These are phyloP conservation scores for Gymnocephalus cernua DNA, from an alignment of 2,113 vertebrate species.

Conservation along the genomic window DNA sequence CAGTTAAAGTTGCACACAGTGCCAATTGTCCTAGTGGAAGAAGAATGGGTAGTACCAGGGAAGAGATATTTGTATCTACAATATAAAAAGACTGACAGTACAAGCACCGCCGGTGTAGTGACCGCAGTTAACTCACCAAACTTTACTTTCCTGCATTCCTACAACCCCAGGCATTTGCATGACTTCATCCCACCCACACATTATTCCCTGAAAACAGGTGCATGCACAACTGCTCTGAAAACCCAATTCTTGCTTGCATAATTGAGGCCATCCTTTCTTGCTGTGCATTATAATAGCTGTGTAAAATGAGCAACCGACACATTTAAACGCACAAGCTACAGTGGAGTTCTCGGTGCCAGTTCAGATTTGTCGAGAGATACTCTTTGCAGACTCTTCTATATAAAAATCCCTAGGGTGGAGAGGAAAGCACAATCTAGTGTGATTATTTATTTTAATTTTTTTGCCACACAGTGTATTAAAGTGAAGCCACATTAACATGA, in stretches of 20 bases:
- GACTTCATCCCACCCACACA: constrained; percentile 24
- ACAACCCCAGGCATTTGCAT: constrained; percentile 20
- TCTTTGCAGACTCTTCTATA: constrained; percentile 26
- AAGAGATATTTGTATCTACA: neutral
- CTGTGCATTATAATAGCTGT: constrained; percentile 1
- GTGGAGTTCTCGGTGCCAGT: neutral
- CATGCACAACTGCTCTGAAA: constrained; percentile 24
- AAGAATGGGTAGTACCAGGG: neutral
- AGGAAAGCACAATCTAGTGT: constrained; percentile 1
- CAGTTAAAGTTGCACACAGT: neutral
- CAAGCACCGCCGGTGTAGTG: neutral
- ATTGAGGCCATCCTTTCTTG: constrained; percentile 22
- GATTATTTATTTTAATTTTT: constrained; percentile 7
- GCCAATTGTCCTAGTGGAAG: neutral
- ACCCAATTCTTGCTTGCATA: constrained; percentile 34
- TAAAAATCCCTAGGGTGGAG: constrained; percentile 16
- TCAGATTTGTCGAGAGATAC: constrained; percentile 20
- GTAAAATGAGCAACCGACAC: constrained; percentile 18
- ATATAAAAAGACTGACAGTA: neutral
- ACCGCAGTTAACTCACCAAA: constrained; percentile 33
- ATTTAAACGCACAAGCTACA: constrained; percentile 29
- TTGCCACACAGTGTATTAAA: constrained; percentile 26
- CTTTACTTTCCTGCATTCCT: constrained; percentile 30
- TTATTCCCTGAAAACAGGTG: constrained; percentile 44
- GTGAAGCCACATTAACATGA: constrained; percentile 5